These are phyloP conservation scores for Agrochola lychnidis DNA, from an alignment of 2,888 invertebrate species.

Conservation along the genomic window DNA sequence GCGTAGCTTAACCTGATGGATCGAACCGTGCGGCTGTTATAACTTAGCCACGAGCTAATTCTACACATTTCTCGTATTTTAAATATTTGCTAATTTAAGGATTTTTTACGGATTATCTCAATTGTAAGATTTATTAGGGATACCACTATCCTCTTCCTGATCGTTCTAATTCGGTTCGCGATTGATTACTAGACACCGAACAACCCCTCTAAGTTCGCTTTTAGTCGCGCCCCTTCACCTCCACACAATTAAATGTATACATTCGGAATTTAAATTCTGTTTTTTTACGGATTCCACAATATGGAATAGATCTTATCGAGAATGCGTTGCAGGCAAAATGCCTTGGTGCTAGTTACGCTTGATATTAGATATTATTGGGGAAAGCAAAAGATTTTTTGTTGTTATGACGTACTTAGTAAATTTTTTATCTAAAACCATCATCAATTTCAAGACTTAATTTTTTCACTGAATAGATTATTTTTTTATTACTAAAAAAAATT, in stretches of 20 bases:
- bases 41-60: too few relatives aligned
- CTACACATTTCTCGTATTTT: too few relatives aligned
- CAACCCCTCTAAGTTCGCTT: conserved; percentile 13
- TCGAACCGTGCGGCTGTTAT: too few relatives aligned
- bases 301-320: not conserved
- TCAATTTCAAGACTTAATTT: not conserved
- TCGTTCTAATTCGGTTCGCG: not conserved
- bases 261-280: conserved; percentile 3
- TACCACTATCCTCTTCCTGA: conserved; percentile 7
- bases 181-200: conserved; percentile 11
- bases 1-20: too few relatives aligned
- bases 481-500: not conserved
- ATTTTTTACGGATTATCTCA: not conserved
- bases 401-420: not conserved
- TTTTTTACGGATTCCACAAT: conserved; percentile 10
- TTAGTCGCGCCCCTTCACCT: conserved; percentile 19
- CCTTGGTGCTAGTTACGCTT: not conserved
- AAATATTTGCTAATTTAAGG: not conserved
- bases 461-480: too few relatives aligned
- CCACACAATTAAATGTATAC: conserved; percentile 16
- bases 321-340: not conserved
- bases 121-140: not conserved
- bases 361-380: not conserved
- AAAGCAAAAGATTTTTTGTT: not conserved
- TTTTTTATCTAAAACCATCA: not conserved